phyloP scores from a whole-genome alignment of 2,113 vertebrate species.

The Oceanodroma tethys region DNA sequence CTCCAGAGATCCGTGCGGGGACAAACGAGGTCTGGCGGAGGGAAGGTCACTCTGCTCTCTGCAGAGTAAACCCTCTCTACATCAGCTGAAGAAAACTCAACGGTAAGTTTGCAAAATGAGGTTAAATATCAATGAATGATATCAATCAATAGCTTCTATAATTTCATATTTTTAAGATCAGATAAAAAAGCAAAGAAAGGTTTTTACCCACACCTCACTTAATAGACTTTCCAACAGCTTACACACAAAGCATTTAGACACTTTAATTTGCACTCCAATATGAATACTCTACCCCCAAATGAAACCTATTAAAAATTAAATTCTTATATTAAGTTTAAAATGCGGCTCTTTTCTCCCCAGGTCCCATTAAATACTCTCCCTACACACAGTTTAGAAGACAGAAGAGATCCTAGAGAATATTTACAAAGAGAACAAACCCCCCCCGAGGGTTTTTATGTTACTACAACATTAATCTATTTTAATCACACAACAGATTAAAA shows the following conservation, averaged over 20 bases:
- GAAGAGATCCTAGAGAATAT: slow-evolving; percentile 63
- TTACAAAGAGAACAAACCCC: slow-evolving; percentile 56
- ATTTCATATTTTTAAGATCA: background rate
- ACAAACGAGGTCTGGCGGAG: background rate
- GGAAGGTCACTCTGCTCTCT: background rate
- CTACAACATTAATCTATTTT: slow-evolving; percentile 67
- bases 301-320: slow-evolving; percentile 65
- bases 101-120: background rate
- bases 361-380: slow-evolving; percentile 56
- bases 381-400: slow-evolving; percentile 42
- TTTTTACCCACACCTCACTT: background rate
- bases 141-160: background rate
- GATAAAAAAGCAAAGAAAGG: background rate
- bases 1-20: rapidly evolving
- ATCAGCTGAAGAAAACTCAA: background rate
- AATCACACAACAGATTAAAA: slow-evolving; percentile 62
- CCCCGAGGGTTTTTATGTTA: slow-evolving; percentile 55
- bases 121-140: background rate
- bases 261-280: slow-evolving; percentile 48
- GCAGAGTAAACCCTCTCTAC: background rate
- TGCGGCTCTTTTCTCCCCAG: slow-evolving; percentile 1
- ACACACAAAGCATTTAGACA: slow-evolving; percentile 42
- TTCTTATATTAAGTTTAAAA: slow-evolving; percentile 47
- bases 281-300: slow-evolving; percentile 46
- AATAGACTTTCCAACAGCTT: background rate